Evolutionary conservation across 1,140 invertebrate species (phyloP).

Genomic region (Orius laevigatus): DNA sequence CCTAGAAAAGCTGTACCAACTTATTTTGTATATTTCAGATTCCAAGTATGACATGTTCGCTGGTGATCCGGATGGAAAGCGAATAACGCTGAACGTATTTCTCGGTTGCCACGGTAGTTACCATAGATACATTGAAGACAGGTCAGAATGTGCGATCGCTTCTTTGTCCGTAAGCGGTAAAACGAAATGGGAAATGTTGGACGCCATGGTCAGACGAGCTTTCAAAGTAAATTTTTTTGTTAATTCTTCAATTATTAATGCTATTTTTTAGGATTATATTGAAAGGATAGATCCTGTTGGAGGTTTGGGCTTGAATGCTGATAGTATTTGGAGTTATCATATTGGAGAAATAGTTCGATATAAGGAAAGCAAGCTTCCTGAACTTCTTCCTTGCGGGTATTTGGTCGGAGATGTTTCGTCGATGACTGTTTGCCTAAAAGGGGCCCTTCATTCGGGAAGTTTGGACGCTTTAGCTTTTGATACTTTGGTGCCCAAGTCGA

Average conservation of each 20-base stretch:
- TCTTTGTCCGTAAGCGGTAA: slow-evolving; percentile 78
- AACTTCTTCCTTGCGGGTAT: slow-evolving; percentile 84
- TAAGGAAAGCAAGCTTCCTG: slow-evolving; percentile 46
- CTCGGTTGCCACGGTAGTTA: slow-evolving; percentile 65
- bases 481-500: slow-evolving; percentile 88
- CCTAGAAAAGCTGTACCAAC: neutral
- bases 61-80: slow-evolving; percentile 57
- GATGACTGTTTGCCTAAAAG: slow-evolving; percentile 39
- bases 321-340: slow-evolving; percentile 83
- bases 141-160: slow-evolving; percentile 53
- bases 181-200: slow-evolving; percentile 87
- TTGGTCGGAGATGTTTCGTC: slow-evolving; percentile 64
- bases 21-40: slow-evolving; percentile 13
- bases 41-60: slow-evolving; percentile 25
- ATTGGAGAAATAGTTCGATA: slow-evolving; percentile 68
- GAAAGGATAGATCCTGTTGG: slow-evolving; percentile 80
- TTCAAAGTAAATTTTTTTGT: slow-evolving; percentile 49
- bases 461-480: slow-evolving; percentile 91
- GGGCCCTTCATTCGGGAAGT: slow-evolving; percentile 67
- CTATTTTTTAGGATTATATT: slow-evolving; percentile 56
- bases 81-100: slow-evolving; percentile 67
- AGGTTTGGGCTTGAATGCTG: slow-evolving; percentile 74
- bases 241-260: neutral
- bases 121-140: slow-evolving; percentile 49
- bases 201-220: slow-evolving; percentile 73